phyloP scores from a whole-genome alignment of 2,797 vertebrate genomes.

The Trachurus trachurus region DNA sequence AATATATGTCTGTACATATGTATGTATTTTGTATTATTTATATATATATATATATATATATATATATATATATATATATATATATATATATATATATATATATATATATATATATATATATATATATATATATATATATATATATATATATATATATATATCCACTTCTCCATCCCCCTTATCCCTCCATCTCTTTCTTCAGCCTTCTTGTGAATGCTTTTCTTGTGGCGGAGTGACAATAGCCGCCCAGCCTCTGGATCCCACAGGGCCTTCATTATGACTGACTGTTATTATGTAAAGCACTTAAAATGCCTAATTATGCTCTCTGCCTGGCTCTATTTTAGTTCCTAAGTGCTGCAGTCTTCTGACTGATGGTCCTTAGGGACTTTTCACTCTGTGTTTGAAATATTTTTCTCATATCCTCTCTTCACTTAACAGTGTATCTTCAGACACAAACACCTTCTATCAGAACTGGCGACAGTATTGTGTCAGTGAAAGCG shows the following conservation, averaged over 20 bases:
- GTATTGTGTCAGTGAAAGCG: slow-evolving; percentile 44
- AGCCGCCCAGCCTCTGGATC: slow-evolving; percentile 69
- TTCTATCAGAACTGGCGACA: slow-evolving; percentile 53
- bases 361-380: slow-evolving; percentile 81
- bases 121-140: too few relatives aligned
- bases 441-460: slow-evolving; percentile 72
- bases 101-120: too few relatives aligned
- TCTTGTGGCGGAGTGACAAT: slow-evolving; percentile 74
- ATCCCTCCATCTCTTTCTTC: slow-evolving; percentile 61
- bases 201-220: slow-evolving; percentile 58
- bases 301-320: slow-evolving; percentile 86
- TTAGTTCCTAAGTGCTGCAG: slow-evolving; percentile 83
- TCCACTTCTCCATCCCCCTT: slow-evolving; percentile 27
- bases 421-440: slow-evolving; percentile 65
- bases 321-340: slow-evolving; percentile 82
- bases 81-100: too few relatives aligned
- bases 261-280: slow-evolving; percentile 80
- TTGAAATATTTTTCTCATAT: slow-evolving; percentile 77
- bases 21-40: too few relatives aligned
- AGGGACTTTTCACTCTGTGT: slow-evolving; percentile 74
- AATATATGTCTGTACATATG: too few relatives aligned
- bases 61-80: too few relatives aligned
- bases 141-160: too few relatives aligned
- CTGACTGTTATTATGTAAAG: slow-evolving; percentile 83
- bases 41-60: too few relatives aligned